Evolutionary conservation across 2,888 invertebrate genomes (phyloP).

Genomic region (Meteorus colon): DNA sequence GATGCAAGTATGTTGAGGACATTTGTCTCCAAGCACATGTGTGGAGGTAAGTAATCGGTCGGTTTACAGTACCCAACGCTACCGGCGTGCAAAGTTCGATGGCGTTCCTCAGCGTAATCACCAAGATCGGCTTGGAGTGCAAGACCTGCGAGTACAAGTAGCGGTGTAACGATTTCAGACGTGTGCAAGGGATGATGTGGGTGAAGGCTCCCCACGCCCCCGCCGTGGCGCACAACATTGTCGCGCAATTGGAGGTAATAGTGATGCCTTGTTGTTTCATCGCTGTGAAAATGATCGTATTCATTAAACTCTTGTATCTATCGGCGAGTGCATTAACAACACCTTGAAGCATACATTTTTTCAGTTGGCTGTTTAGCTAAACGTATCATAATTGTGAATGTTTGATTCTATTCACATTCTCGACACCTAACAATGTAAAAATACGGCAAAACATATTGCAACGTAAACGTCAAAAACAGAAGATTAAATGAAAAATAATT

Average conservation of each 20-base stretch:
- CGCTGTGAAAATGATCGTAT: conserved; percentile 73
- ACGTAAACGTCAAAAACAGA: too few relatives aligned
- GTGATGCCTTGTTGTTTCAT: conserved; percentile 92
- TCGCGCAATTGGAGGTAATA: conserved; percentile 96
- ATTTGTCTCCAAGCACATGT: conserved; percentile 73
- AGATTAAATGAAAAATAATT: too few relatives aligned
- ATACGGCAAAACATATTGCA: too few relatives aligned
- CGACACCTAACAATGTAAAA: too few relatives aligned
- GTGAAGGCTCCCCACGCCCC: conserved; percentile 71
- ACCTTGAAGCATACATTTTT: too few relatives aligned
- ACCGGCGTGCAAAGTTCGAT: conserved; percentile 64
- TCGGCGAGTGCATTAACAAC: too few relatives aligned
- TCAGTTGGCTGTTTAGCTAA: too few relatives aligned
- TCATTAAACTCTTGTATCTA: not conserved
- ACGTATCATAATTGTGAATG: not conserved
- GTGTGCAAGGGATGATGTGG: conserved; percentile 74
- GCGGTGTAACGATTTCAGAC: conserved; percentile 80
- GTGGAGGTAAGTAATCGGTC: conserved; percentile 88
- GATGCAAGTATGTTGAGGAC: conserved; percentile 67
- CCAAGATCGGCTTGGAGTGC: conserved; percentile 96
- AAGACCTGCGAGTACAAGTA: conserved; percentile 88
- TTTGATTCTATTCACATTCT: too few relatives aligned
- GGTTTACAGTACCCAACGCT: conserved; percentile 82
- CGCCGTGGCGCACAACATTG: conserved; percentile 80
- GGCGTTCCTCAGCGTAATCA: conserved; percentile 79